Evolutionary conservation across 2,888 invertebrate genomes (phyloP).

Genomic region (Pollenia angustigena): DNA sequence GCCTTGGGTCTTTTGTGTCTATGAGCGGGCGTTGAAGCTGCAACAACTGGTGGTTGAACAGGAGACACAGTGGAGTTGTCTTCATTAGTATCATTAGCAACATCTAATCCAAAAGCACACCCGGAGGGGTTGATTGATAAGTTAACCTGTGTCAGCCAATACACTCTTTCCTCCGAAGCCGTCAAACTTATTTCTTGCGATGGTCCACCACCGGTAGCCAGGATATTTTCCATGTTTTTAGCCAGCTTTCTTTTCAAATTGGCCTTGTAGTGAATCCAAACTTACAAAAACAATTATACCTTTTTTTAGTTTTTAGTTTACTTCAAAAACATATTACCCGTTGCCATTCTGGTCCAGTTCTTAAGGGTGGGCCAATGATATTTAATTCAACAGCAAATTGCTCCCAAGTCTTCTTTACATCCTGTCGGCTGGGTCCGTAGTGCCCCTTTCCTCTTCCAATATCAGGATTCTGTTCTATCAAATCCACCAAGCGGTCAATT

Average conservation of each 20-base stretch:
- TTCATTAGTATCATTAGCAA: too few relatives aligned
- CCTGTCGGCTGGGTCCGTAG: not conserved
- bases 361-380: not conserved
- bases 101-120: too few relatives aligned
- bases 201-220: slow-evolving; percentile 9
- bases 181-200: slow-evolving; percentile 21
- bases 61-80: too few relatives aligned
- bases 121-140: not conserved
- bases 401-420: not conserved
- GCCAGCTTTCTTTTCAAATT: not conserved
- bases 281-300: not conserved
- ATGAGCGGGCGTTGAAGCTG: too few relatives aligned
- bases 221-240: not conserved
- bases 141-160: not conserved
- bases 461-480: not conserved
- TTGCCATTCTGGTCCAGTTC: slow-evolving; percentile 9
- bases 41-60: too few relatives aligned
- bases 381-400: not conserved
- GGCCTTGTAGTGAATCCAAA: slow-evolving; percentile 14
- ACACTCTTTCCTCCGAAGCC: not conserved
- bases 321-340: not conserved
- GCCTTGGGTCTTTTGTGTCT: too few relatives aligned
- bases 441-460: slow-evolving; percentile 1
- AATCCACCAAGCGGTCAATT: not conserved
- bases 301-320: not conserved